Evolutionary conservation across 2,113 vertebrate species (phyloP), one percentile per base, ranked within the genome.

Genomic region (Neogobius melanostomus): DNA sequence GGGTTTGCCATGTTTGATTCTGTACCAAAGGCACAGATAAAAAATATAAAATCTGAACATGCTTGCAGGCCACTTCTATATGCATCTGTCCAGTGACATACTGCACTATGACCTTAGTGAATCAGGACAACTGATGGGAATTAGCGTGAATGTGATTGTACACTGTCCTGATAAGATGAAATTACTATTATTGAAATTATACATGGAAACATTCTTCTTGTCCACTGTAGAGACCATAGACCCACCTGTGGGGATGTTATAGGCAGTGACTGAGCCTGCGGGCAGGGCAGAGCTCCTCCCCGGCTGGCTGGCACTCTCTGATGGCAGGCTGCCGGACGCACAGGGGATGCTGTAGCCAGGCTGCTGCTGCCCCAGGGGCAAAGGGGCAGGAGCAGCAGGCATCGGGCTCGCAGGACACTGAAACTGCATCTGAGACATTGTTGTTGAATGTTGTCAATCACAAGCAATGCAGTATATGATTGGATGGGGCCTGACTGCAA

Each of bases 1-100:
- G 95, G 95, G 94, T 97, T 95, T 96, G 95, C 95, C 96, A 97
- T 95, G 95, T 95, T 96, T 92, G 94, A 93, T 93, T 95, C 95
- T 99, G 88, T 66, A 92, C 81, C 0, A 70, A 86, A 17, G 49
- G 0, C 61, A 87, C 11, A 72, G 2, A 5, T 16, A 76, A 64
- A 60, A n/a, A 45, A 0, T 4, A 36, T 36, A 36, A 28, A 28
- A 36, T 36, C 28, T 36, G 21, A 21, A 21, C 2, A 21, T 21
- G 21, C 21, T 21, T 2, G 1, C 21, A 21, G n/a, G n/a, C n/a
- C n/a, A 28, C 28, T 28, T 28, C 3, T 28, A 1, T 36, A 36
- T 36, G 28, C 28, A 36, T 36, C 28, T 21, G 2, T 21, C 21
- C 21, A 21, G 21, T 21, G 21, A 21, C 21, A 21, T 21, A 21